These are phyloP conservation scores for Motacilla alba DNA, from an alignment of 2,113 vertebrate genomes.

Conservation along the genomic window DNA sequence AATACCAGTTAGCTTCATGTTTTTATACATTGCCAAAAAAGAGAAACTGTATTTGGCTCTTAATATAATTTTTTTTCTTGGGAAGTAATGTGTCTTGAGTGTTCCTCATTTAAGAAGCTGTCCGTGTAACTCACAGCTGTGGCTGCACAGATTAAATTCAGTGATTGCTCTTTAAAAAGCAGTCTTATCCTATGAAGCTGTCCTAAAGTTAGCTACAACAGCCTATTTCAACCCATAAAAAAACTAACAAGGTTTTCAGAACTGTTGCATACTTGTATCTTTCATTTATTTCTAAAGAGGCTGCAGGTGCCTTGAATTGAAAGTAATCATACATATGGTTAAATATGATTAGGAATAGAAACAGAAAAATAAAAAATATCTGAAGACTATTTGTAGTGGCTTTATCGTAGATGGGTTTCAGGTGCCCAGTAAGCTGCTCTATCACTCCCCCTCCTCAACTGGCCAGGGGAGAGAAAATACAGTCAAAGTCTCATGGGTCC, in stretches of 20 bases:
- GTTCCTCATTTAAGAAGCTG: not conserved
- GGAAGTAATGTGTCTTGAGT: not conserved
- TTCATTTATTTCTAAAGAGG: not conserved
- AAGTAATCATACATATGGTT: not conserved
- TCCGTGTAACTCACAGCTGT: not conserved
- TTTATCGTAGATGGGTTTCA: not conserved
- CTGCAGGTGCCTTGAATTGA: not conserved
- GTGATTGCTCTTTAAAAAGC: not conserved
- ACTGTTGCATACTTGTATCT: not conserved
- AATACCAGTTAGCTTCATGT: not conserved
- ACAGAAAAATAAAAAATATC: not conserved
- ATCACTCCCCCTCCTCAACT: accelerated
- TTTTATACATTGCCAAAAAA: not conserved
- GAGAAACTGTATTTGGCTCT: not conserved
- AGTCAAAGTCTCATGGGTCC: accelerated
- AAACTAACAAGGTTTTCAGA: not conserved
- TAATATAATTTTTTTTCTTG: not conserved
- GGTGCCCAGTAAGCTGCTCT: not conserved
- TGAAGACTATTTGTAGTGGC: not conserved
- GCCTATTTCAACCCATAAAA: not conserved
- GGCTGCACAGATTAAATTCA: not conserved
- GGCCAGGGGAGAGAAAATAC: not conserved
- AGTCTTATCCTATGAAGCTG: not conserved
- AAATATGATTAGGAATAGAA: not conserved
- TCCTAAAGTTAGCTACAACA: not conserved